Evolutionary conservation across 64 coral and sea anemone species (phyloP), one percentile per base, ranked within the genome.

Genomic region (Porites australiensis): DNA sequence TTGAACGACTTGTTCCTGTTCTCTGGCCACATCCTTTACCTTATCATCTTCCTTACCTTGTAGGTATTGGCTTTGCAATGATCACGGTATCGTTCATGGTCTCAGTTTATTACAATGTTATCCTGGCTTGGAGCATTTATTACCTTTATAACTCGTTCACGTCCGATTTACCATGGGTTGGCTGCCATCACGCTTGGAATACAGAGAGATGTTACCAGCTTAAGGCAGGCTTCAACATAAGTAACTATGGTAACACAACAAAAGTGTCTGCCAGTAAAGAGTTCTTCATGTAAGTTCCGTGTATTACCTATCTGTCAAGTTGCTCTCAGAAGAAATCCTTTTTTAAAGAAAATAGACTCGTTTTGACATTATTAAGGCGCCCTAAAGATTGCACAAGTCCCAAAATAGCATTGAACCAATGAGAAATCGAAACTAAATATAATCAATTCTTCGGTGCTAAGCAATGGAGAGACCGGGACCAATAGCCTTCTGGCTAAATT

Each of bases 141-240:
- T 98, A 98, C 77, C 82, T 98, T 75, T 89, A 93, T 75, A 78
- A 95, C 64, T 98, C 96, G 54, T 98, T 98, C 58, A 87, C 88
- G 75, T 74, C 82, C 77, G 90, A 93, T 44, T 80, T 98, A 43
- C 96, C 96, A 13, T 98, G 90, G 90, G 89, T 88, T 18, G 75
- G 95, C 5, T 98, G 96, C 88, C 96, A 93, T 2, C 89, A 87
- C 77, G 67, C 46, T 70, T 79, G 10, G 21, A 65, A 3, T 23
- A n/a, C 7, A 45, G 51, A 91, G 93, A 77, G 93, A 91, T 45
- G 73, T 37, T 13, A 49, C 79, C 58, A 96, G 95, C 79, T 80
- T 10, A 94, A 92, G 15, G n/a, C 50, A 6, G 48, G n/a, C n/a
- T n/a, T n/a, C n/a, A n/a, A n/a, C n/a, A n/a, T n/a, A n/a, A n/a